Conservation (phyloP, 2,888 invertebrate genomes). For the Oeneis ivallda region DNA sequence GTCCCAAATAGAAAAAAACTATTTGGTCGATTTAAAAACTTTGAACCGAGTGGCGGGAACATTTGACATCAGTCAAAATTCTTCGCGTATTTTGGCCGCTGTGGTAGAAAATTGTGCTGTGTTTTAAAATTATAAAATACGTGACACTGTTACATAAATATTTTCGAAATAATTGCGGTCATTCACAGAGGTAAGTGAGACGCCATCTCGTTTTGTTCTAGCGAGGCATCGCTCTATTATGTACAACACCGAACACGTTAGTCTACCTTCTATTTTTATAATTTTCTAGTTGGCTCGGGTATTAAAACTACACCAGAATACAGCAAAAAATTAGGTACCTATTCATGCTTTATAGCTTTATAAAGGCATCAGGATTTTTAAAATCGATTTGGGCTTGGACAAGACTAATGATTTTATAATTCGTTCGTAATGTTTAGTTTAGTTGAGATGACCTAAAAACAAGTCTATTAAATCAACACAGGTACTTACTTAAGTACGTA, state of each 20-base stretch:
- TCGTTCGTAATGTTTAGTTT: slow-evolving; percentile 4
- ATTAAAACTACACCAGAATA: slow-evolving; percentile 17
- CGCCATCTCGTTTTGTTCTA: slow-evolving; percentile 39
- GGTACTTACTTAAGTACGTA: background rate
- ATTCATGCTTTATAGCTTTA: background rate
- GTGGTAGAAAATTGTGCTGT: slow-evolving; percentile 40
- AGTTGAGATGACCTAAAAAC: background rate
- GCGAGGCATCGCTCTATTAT: slow-evolving; percentile 18
- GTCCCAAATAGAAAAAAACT: slow-evolving; percentile 37
- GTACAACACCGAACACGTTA: no score
- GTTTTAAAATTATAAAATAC: slow-evolving; percentile 35
- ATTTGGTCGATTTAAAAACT: slow-evolving; percentile 39
- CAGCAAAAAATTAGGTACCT: slow-evolving; percentile 5
- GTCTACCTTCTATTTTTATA: slow-evolving; percentile 37
- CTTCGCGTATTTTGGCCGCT: slow-evolving; percentile 33
- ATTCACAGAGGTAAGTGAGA: slow-evolving; percentile 36
- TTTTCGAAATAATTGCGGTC: slow-evolving; percentile 38
- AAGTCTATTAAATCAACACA: background rate
- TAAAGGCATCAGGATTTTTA: slow-evolving; percentile 6
- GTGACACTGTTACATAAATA: slow-evolving; percentile 33
- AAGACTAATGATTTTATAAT: slow-evolving; percentile 22
- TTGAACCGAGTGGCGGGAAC: slow-evolving; percentile 44
- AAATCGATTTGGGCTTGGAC: background rate
- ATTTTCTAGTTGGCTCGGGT: slow-evolving; percentile 19
- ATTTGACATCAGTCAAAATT: slow-evolving; percentile 59